Evolutionary conservation across 2,113 vertebrate species (phyloP).

Genomic region (Elephas maximus): DNA sequence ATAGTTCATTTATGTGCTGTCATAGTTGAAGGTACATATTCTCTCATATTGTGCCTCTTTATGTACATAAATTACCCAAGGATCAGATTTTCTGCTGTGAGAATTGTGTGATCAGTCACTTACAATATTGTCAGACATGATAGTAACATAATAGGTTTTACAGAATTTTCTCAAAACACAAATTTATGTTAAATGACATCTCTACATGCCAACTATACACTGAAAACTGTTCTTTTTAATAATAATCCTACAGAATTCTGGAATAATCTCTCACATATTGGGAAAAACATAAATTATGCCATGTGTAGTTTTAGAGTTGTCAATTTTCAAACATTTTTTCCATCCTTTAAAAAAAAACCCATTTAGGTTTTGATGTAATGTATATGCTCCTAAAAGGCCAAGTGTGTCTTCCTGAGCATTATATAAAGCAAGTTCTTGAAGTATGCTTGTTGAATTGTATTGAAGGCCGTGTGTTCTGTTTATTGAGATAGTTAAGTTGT

Average conservation of each 20-base stretch:
- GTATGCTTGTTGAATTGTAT: neutral
- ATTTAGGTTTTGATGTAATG: neutral
- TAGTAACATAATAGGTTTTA: no score
- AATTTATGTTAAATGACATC: neutral
- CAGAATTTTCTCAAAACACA: neutral
- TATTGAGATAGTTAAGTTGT: neutral
- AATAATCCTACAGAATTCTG: neutral
- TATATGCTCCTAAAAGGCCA: neutral
- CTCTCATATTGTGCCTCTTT: neutral
- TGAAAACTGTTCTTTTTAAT: neutral
- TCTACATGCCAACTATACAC: neutral
- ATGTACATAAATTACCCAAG: neutral
- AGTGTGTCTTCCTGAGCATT: neutral
- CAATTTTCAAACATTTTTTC: neutral
- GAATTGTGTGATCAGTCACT: neutral
- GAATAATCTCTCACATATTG: neutral
- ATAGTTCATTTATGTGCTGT: neutral
- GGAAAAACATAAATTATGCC: neutral
- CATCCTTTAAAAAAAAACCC: no score
- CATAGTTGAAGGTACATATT: neutral
- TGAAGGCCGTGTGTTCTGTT: neutral
- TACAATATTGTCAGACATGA: neutral
- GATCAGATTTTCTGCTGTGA: neutral
- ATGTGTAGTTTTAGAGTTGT: neutral
- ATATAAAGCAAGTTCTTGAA: neutral